Percentiles rank a stretch among this genome's conserved stretches.
Conservation (phyloP, 2,797 vertebrate genomes). For the Brachyalestes nurse region DNA sequence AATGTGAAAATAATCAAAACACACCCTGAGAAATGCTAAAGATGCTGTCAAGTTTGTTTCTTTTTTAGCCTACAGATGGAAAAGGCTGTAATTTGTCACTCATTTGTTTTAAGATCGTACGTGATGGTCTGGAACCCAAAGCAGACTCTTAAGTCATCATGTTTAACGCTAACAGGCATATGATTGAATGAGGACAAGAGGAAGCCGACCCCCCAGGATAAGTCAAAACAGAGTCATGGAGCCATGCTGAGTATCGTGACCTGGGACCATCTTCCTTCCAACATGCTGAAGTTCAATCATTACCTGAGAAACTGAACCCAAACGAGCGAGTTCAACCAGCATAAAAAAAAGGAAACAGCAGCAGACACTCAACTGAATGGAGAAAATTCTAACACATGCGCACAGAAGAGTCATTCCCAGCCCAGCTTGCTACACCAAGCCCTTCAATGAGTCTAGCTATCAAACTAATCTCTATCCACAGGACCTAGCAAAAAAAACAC, state of each 20-base stretch:
- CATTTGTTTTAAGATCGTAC: conserved; percentile 32
- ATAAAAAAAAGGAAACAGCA: background rate
- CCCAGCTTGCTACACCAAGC: conserved; percentile 25
- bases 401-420: conserved; percentile 44
- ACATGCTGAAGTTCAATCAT: conserved; percentile 15
- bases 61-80: conserved; percentile 19
- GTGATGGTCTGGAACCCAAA: conserved; percentile 23
- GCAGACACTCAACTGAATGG: conserved; percentile 14
- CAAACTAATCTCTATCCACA: conserved; percentile 28
- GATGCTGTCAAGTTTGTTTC: conserved; percentile 32
- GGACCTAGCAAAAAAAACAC: conserved; percentile 38
- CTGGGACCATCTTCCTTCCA: conserved; percentile 2
- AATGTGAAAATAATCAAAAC: conserved; percentile 49
- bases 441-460: conserved; percentile 32
- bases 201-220: conserved; percentile 5
- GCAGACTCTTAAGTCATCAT: conserved; percentile 20
- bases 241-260: conserved; percentile 11
- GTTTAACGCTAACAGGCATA: conserved; percentile 22
- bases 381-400: conserved; percentile 8
- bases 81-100: conserved; percentile 13
- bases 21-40: conserved; percentile 28
- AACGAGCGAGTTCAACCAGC: conserved; percentile 8
- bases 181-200: conserved; percentile 36
- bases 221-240: conserved; percentile 38
- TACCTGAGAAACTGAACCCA: conserved; percentile 12